Percentiles rank a stretch among this genome's conserved stretches.
phyloP scores from a whole-genome alignment of 2,113 vertebrate genomes.

The Sinocyclocheilus anophthalmus region DNA sequence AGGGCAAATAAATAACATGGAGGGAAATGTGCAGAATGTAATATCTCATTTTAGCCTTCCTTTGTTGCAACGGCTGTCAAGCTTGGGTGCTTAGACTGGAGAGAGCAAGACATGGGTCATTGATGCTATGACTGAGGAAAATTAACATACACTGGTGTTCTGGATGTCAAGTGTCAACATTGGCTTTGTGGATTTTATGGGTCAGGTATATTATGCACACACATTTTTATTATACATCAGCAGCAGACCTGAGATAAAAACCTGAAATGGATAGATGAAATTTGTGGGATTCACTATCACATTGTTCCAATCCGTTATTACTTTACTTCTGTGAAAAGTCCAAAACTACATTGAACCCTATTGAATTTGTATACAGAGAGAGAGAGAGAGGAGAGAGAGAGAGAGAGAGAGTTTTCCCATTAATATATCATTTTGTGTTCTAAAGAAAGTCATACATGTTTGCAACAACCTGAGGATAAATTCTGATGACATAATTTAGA shows the following conservation, averaged over 20 bases:
- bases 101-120: conserved; percentile 8
- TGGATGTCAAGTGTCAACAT: neutral
- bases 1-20: neutral
- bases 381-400: no score
- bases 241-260: neutral
- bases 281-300: neutral
- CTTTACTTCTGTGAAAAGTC: neutral
- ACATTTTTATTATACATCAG: neutral
- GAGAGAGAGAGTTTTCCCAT: no score
- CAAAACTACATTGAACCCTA: neutral
- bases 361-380: neutral
- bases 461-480: no score
- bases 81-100: neutral
- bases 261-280: neutral
- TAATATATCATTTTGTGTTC: no score
- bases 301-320: neutral
- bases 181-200: neutral
- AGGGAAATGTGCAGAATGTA: neutral
- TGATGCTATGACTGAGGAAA: neutral
- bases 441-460: no score
- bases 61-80: neutral
- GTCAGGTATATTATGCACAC: neutral
- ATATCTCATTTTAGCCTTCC: neutral
- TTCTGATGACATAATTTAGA: no score
- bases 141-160: neutral